Percentiles rank a stretch among this genome's conserved stretches.
Conservation (phyloP, 2,888 invertebrate species). For the Synanthedon vespiformis region DNA sequence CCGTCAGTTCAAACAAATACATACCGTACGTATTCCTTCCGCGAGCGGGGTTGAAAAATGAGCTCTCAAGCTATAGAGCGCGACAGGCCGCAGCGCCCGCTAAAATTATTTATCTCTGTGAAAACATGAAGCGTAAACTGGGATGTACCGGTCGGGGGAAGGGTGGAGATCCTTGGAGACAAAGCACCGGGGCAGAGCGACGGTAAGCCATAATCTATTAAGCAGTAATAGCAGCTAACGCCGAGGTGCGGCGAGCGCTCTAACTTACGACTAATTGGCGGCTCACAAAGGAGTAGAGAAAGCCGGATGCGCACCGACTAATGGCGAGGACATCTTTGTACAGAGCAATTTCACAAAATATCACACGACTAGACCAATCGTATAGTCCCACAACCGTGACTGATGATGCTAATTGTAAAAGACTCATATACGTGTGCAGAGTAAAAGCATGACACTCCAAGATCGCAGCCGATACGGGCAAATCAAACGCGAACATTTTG, state of each 20-base stretch:
- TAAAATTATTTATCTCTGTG: conserved; percentile 23
- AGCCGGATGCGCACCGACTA: conserved; percentile 27
- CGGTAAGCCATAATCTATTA: conserved; percentile 47
- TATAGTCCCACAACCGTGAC: conserved; percentile 11
- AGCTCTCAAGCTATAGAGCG: conserved; percentile 12
- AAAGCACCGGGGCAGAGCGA: conserved; percentile 24
- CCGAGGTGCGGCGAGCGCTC: conserved; percentile 14
- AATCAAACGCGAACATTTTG: background rate
- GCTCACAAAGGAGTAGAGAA: conserved; percentile 45
- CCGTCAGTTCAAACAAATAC: conserved; percentile 38
- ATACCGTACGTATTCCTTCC: conserved; percentile 22
- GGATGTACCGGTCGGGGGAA: conserved; percentile 1
- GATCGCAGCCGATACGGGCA: background rate
- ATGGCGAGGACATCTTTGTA: conserved; percentile 38
- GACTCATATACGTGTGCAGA: too few relatives aligned
- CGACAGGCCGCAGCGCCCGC: conserved; percentile 18
- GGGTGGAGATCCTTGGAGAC: conserved; percentile 16
- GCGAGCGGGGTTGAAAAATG: conserved; percentile 34
- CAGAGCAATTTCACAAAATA: background rate
- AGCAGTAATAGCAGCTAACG: conserved; percentile 34
- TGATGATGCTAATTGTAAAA: background rate
- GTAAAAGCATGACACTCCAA: background rate
- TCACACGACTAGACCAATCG: conserved; percentile 1
- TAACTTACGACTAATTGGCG: conserved; percentile 25
- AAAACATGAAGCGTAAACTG: conserved; percentile 1